phyloP scores from a whole-genome alignment of 1,140 invertebrate species.

The Agraylea sexmaculata region DNA sequence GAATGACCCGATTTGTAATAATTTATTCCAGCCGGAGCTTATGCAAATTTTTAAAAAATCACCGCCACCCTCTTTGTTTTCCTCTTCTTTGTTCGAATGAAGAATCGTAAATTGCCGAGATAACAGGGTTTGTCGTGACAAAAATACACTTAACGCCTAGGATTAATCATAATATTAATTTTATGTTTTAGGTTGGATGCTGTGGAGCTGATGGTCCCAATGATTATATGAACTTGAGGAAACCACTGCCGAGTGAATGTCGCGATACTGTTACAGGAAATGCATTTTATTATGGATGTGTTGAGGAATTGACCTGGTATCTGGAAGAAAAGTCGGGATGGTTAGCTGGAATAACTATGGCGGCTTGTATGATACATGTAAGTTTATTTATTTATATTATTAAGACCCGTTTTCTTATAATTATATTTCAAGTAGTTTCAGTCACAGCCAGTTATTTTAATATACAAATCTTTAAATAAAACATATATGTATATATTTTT shows the following conservation, averaged over 20 bases:
- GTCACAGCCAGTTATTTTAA: neutral
- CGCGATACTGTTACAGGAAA: slow-evolving; percentile 79
- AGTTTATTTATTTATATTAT: slow-evolving; percentile 27
- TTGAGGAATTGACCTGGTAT: slow-evolving; percentile 74
- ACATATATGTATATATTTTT: no score
- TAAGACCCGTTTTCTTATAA: no score
- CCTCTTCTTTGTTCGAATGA: neutral
- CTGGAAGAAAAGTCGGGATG: slow-evolving; percentile 70
- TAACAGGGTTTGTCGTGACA: neutral
- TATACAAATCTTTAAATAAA: slow-evolving; percentile 1
- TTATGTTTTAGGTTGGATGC: slow-evolving; percentile 58
- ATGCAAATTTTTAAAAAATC: neutral
- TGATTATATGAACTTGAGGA: slow-evolving; percentile 62
- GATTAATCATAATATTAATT: slow-evolving; percentile 8
- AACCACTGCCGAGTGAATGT: slow-evolving; percentile 69
- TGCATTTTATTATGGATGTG: slow-evolving; percentile 75
- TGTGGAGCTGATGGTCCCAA: slow-evolving; percentile 71
- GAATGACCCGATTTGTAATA: no score
- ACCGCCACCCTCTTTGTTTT: neutral
- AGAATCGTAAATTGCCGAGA: neutral
- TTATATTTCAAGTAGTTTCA: no score
- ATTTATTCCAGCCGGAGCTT: no score
- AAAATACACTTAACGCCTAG: neutral
- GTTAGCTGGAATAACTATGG: slow-evolving; percentile 67
- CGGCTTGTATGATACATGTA: slow-evolving; percentile 61